phyloP scores from a whole-genome alignment of 2,113 vertebrate genomes.

The Oostethus manadensis region DNA sequence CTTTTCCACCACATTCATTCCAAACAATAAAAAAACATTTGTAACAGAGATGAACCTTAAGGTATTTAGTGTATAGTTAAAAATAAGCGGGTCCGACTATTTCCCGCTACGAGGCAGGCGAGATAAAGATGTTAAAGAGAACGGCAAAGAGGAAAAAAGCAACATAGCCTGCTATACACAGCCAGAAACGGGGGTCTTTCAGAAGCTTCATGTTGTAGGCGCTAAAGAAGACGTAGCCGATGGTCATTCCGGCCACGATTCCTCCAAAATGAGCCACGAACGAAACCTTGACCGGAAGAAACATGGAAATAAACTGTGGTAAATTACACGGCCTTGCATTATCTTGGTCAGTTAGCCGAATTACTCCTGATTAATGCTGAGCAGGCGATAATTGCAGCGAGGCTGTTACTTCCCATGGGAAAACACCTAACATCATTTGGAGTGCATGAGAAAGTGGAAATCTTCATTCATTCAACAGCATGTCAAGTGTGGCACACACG shows the following conservation, averaged over 20 bases:
- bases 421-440: too few species aligned
- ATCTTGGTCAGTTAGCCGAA: neutral
- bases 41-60: conserved; percentile 1
- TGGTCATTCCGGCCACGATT: conserved; percentile 83
- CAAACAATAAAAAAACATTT: neutral
- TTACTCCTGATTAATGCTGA: neutral
- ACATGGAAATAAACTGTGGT: too few species aligned
- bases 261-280: conserved; percentile 88
- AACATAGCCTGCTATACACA: conserved; percentile 76
- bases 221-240: conserved; percentile 88
- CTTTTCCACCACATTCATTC: too few species aligned
- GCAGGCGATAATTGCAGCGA: too few species aligned
- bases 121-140: conserved; percentile 84
- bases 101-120: conserved; percentile 53
- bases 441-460: too few species aligned
- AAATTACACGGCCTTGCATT: too few species aligned
- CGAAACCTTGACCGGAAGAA: conserved; percentile 73
- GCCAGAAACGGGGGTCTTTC: conserved; percentile 84
- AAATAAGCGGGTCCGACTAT: neutral
- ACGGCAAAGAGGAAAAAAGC: conserved; percentile 77
- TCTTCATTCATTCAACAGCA: too few species aligned
- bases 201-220: conserved; percentile 78
- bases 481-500: too few species aligned
- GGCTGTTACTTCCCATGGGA: too few species aligned
- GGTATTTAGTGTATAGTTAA: conserved; percentile 11